Evolutionary conservation across 2,113 vertebrate species (phyloP).

Genomic region (Asarcornis scutulata): DNA sequence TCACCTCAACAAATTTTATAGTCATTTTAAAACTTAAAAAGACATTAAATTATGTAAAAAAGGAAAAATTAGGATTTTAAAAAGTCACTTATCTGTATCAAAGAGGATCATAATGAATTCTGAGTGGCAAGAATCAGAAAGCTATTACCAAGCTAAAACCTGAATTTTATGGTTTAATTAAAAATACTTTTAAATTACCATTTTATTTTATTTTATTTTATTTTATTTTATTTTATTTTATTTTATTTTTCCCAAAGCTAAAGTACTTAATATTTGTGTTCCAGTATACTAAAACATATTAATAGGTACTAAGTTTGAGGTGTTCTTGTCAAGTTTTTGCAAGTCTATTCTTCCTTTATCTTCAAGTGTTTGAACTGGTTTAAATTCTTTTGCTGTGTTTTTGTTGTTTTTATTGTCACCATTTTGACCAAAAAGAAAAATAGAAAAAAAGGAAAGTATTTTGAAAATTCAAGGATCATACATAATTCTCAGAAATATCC

Average conservation of each 20-base stretch:
- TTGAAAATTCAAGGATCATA: not conserved
- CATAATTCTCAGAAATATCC: not conserved
- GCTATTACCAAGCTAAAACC: not conserved
- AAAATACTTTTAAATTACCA: not conserved
- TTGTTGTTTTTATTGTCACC: not conserved
- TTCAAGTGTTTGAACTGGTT: not conserved
- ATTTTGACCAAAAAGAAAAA: not conserved
- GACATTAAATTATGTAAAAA: not conserved
- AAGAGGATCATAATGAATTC: not conserved
- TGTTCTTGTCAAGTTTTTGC: not conserved
- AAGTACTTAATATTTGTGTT: not conserved
- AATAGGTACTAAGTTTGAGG: not conserved
- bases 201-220: not conserved
- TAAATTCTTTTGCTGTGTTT: not conserved
- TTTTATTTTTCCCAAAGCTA: not conserved
- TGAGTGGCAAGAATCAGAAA: not conserved
- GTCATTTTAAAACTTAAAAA: not conserved
- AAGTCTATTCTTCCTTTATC: not conserved
- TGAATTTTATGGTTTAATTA: not conserved
- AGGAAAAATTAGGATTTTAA: not conserved
- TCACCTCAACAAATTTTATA: not conserved
- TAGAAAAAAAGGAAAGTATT: not conserved
- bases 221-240: not conserved
- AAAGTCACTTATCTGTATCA: not conserved
- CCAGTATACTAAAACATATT: not conserved